These are phyloP conservation scores for Rhopilema esculentum DNA, from an alignment of 30 jellyfish, hydroid and myxozoan genomes.

Conservation along the genomic window DNA sequence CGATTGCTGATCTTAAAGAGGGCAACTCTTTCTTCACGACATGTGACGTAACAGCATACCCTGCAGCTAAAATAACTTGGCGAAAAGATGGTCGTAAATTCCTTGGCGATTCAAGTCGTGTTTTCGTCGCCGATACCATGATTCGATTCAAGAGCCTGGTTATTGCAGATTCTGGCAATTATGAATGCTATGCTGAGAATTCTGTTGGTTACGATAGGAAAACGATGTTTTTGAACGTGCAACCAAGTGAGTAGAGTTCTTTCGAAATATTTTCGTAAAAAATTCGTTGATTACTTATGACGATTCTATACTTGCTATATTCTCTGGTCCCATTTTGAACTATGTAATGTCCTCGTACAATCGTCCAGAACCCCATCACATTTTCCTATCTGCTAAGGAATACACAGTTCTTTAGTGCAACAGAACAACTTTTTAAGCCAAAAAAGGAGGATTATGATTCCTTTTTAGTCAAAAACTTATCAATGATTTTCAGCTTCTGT, in stretches of 20 bases:
- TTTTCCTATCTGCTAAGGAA: no score
- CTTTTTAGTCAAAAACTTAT: no score
- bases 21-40: constrained; percentile 71
- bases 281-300: background rate
- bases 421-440: no score
- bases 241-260: constrained; percentile 47
- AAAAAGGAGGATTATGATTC: no score
- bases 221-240: constrained; percentile 39
- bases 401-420: no score
- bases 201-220: constrained; percentile 40
- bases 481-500: no score
- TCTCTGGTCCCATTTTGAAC: no score
- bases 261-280: background rate
- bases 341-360: no score
- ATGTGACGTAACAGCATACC: constrained; percentile 62
- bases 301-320: background rate
- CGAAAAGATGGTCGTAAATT: constrained; percentile 45
- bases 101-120: constrained; percentile 63
- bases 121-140: constrained; percentile 32
- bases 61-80: constrained; percentile 59
- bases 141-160: constrained; percentile 33
- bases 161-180: constrained; percentile 68
- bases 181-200: constrained; percentile 70
- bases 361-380: no score
- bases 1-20: constrained; percentile 37